Percentiles rank a stretch among this genome's conserved stretches.
These are phyloP conservation scores for Dicrostonyx torquatus DNA, from an alignment of 2,797 vertebrate genomes.

Conservation along the genomic window DNA sequence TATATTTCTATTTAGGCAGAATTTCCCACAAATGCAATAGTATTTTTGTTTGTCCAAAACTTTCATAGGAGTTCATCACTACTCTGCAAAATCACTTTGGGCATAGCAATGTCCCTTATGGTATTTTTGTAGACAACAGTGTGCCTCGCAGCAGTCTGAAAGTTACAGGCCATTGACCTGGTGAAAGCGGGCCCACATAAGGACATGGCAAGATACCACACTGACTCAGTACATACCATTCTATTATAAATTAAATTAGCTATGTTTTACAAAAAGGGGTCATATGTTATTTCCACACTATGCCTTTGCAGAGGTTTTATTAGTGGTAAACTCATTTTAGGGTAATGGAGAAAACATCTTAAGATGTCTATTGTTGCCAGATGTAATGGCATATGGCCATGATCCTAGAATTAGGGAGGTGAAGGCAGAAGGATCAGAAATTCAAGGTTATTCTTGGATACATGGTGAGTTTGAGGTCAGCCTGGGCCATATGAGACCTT, in stretches of 20 bases:
- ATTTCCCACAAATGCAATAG: not conserved
- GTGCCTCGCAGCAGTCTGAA: rapidly evolving
- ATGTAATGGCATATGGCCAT: not conserved
- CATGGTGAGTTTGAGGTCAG: not conserved
- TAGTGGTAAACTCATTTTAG: not conserved
- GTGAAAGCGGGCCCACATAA: not conserved
- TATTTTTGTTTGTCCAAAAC: slow-evolving; percentile 5
- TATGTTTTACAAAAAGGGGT: slow-evolving; percentile 1
- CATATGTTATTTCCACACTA: not conserved
- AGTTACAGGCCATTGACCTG: not conserved
- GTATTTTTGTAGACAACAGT: not conserved
- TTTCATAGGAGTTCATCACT: not conserved
- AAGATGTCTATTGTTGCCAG: not conserved
- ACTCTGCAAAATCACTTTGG: not conserved
- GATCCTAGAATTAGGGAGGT: not conserved
- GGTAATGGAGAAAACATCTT: not conserved
- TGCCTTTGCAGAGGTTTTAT: not conserved
- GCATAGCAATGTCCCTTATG: not conserved
- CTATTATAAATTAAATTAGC: not conserved
- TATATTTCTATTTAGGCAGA: not conserved
- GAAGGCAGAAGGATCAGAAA: not conserved
- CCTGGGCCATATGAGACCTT: not conserved
- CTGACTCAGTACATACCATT: not conserved
- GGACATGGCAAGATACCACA: not conserved
- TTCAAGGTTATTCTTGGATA: not conserved